Percentiles rank a stretch among this genome's conserved stretches.
These are phyloP conservation scores for Passer montanus DNA, from an alignment of 2,113 vertebrate species.

Conservation along the genomic window DNA sequence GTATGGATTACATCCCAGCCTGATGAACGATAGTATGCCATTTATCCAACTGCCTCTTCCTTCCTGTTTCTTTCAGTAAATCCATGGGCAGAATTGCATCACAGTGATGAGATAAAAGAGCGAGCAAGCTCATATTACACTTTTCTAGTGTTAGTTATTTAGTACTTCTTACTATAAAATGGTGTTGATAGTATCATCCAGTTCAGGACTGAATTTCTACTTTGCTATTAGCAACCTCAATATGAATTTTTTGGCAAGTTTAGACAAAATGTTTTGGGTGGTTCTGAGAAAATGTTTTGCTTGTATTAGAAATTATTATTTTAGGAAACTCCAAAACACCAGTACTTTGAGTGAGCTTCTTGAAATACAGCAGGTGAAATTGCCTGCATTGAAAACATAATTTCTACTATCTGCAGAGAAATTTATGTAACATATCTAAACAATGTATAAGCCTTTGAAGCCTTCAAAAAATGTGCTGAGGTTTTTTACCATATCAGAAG, in stretches of 20 bases:
- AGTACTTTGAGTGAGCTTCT: background rate
- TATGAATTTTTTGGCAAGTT: background rate
- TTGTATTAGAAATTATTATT: background rate
- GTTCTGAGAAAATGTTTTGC: background rate
- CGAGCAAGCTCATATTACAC: background rate
- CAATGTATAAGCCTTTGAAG: background rate
- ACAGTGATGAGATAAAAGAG: background rate
- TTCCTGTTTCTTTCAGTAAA: background rate
- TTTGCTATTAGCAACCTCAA: background rate
- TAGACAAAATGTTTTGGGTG: background rate
- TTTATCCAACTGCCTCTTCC: background rate
- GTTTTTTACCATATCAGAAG: background rate
- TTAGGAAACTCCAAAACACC: background rate
- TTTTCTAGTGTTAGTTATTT: background rate
- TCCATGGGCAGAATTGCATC: background rate
- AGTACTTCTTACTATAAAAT: background rate
- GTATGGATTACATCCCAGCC: background rate
- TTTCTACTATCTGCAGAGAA: background rate
- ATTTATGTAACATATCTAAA: background rate
- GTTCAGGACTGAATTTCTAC: background rate
- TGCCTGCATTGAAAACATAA: background rate
- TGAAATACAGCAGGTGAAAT: background rate
- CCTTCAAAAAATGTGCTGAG: background rate
- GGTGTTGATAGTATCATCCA: background rate
- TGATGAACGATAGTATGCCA: background rate